Conservation (phyloP, 2,888 invertebrate genomes). For the Aradus depressus region DNA sequence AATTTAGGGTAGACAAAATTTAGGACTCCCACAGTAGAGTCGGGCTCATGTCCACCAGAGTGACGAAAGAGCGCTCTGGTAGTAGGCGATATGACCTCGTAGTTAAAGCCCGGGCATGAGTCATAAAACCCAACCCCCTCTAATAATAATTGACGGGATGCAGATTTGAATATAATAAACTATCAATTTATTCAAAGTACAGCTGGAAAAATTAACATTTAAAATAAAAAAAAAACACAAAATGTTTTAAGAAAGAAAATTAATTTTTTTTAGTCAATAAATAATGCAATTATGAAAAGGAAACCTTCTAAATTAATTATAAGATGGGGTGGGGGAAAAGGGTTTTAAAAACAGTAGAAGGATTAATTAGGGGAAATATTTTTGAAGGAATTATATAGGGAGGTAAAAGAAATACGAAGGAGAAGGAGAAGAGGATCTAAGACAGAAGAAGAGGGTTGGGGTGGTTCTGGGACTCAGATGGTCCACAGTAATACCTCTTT, state of each 20-base stretch:
- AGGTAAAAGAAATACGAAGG: constrained; percentile 1
- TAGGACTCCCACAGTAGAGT: too few species aligned
- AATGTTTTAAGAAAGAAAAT: background rate
- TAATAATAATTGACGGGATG: too few species aligned
- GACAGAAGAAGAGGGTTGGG: constrained; percentile 6
- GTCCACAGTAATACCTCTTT: constrained; percentile 10
- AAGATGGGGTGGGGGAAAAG: background rate
- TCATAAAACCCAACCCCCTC: too few species aligned
- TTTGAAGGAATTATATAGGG: constrained; percentile 17
- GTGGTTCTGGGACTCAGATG: constrained; percentile 9
- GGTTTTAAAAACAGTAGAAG: constrained; percentile 12
- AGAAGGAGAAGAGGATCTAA: constrained; percentile 4
- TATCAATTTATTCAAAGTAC: background rate
- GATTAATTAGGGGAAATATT: constrained; percentile 17
- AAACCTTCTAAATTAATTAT: constrained; percentile 19
- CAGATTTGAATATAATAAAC: too few species aligned
- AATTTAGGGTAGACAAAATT: too few species aligned
- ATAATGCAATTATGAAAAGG: constrained; percentile 19
- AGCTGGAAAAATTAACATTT: background rate
- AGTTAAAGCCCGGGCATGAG: too few species aligned
- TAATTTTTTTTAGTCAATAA: constrained; percentile 1
- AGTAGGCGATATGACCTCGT: too few species aligned
- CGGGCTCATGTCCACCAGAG: too few species aligned
- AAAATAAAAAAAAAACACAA: constrained; percentile 1
- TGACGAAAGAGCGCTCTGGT: too few species aligned